These are phyloP conservation scores for Pasiphila rectangulata DNA, from an alignment of 2,888 invertebrate species.

Conservation along the genomic window DNA sequence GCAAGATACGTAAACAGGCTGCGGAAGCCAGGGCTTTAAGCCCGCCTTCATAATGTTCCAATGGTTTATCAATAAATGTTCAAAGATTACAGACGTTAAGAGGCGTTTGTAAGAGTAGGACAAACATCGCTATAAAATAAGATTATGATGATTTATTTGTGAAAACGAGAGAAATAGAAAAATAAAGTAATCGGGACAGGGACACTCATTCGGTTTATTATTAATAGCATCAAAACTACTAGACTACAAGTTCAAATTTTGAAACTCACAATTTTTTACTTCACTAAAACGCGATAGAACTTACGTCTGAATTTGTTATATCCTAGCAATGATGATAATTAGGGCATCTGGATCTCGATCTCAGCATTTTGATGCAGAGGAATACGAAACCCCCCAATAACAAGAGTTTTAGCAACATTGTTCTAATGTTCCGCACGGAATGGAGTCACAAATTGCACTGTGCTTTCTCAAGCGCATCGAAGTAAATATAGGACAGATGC, in stretches of 20 bases:
- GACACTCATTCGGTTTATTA: too few species aligned
- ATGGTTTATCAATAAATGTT: too few species aligned
- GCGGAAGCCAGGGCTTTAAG: too few species aligned
- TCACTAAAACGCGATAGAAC: background rate
- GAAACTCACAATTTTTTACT: constrained; percentile 1
- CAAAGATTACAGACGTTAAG: too few species aligned
- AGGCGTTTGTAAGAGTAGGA: too few species aligned
- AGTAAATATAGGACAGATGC: constrained; percentile 30
- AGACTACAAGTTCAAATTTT: constrained; percentile 6
- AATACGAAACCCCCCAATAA: constrained; percentile 63
- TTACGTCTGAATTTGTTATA: constrained; percentile 19
- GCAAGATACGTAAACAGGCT: too few species aligned
- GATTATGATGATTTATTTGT: too few species aligned
- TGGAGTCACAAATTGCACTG: constrained; percentile 16
- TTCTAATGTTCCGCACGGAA: constrained; percentile 35
- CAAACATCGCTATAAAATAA: too few species aligned
- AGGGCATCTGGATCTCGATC: constrained; percentile 47
- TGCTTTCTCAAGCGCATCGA: background rate
- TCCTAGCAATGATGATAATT: constrained; percentile 44
- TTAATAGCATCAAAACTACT: too few species aligned
- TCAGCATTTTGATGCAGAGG: constrained; percentile 63
- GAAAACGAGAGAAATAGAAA: too few species aligned
- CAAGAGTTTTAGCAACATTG: constrained; percentile 64
- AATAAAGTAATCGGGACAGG: too few species aligned
- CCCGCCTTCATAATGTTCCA: too few species aligned